A percentile compares a stretch with the other conserved stretches of the same genome.
Evolutionary conservation across 2,888 invertebrate genomes (phyloP).

Genomic region (Drosophila bunnanda): DNA sequence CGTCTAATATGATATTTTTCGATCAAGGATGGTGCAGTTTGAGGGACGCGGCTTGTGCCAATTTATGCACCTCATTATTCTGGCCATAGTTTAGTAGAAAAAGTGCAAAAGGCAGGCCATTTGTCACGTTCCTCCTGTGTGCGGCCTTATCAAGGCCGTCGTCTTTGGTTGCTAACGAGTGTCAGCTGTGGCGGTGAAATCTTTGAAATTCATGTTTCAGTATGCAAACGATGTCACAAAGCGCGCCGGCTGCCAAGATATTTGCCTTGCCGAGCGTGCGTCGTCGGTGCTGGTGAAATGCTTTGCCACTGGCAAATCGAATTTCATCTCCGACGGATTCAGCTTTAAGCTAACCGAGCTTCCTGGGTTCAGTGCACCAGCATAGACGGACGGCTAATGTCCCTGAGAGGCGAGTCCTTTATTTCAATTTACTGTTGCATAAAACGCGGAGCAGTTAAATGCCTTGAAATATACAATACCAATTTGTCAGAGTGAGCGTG

Average conservation of each 20-base stretch:
- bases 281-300: not conserved
- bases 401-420: conserved; percentile 47
- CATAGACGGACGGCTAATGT: conserved; percentile 4
- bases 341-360: conserved; percentile 22
- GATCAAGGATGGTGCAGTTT: conserved; percentile 19
- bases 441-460: conserved; percentile 63
- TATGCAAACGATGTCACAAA: conserved; percentile 43
- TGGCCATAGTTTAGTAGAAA: not conserved
- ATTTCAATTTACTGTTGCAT: conserved; percentile 69
- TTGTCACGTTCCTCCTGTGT: conserved; percentile 35
- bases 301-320: conserved; percentile 26
- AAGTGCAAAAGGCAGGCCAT: conserved; percentile 7
- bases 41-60: not conserved
- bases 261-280: conserved; percentile 30
- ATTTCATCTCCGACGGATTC: conserved; percentile 22
- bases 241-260: conserved; percentile 20
- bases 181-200: conserved; percentile 36
- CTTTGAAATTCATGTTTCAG: conserved; percentile 40
- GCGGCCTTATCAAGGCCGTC: conserved; percentile 28
- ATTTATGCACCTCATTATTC: conserved; percentile 38
- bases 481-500: conserved; percentile 58
- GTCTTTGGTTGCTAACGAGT: conserved; percentile 28
- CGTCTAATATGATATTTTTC: conserved; percentile 11
- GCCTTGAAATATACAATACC: conserved; percentile 55
- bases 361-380: conserved; percentile 34